phyloP scores from a whole-genome alignment of 2,797 vertebrate genomes.

The Paedocypris micromegethes region DNA sequence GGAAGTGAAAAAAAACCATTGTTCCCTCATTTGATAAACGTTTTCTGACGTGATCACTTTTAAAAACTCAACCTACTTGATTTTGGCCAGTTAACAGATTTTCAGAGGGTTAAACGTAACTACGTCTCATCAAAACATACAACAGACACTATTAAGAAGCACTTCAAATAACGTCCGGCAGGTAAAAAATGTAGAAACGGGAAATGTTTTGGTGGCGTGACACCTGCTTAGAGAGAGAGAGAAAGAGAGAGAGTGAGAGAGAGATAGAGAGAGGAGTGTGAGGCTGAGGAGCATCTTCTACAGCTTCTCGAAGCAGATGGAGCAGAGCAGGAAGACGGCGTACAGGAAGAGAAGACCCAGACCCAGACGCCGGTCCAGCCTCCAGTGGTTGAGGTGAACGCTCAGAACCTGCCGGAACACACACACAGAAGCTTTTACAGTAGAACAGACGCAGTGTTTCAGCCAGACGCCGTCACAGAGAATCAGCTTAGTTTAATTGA shows the following conservation, averaged over 20 bases:
- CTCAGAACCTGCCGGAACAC: slow-evolving; percentile 65
- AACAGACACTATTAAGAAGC: slow-evolving; percentile 27
- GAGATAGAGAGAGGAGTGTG: not conserved
- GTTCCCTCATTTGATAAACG: no score
- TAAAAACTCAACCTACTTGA: no score
- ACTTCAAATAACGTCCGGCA: slow-evolving; percentile 61
- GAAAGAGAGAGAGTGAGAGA: no score
- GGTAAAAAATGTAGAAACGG: slow-evolving; percentile 57
- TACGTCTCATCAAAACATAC: slow-evolving; percentile 47
- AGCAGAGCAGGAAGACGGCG: slow-evolving; percentile 72
- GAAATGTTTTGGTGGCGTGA: slow-evolving; percentile 32
- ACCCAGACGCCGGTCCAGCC: slow-evolving; percentile 70
- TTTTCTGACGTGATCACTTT: no score
- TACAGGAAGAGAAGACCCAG: slow-evolving; percentile 70
- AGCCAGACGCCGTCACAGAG: no score
- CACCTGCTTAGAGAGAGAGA: no score
- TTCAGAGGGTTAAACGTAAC: no score
- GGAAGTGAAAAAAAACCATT: no score
- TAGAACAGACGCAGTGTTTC: no score
- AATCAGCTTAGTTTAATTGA: no score
- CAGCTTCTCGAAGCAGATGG: slow-evolving; percentile 67
- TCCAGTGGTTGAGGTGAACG: slow-evolving; percentile 75
- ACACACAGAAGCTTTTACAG: not conserved
- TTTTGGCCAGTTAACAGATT: no score
- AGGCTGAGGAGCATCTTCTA: slow-evolving; percentile 46